These are phyloP conservation scores for Xanthia togata DNA, from an alignment of 2,888 invertebrate species.

Conservation along the genomic window DNA sequence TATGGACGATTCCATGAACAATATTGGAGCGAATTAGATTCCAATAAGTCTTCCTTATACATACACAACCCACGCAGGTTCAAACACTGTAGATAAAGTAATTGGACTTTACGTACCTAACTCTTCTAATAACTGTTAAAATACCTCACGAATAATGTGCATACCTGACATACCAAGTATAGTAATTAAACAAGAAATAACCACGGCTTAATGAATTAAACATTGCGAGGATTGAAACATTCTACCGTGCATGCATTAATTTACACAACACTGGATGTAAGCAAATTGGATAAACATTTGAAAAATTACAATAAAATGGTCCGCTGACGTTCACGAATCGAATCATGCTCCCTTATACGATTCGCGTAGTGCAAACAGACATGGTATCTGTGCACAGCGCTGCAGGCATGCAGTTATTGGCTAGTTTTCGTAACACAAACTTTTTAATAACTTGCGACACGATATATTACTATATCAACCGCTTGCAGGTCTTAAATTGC, in stretches of 20 bases:
- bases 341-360: conserved; percentile 23
- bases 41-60: conserved; percentile 38
- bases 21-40: conserved; percentile 30
- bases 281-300: conserved; percentile 30
- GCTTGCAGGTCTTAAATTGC: conserved; percentile 38
- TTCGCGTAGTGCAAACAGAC: conserved; percentile 20
- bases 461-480: conserved; percentile 44
- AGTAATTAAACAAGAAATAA: conserved; percentile 51
- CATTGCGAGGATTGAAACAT: conserved; percentile 36
- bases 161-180: conserved; percentile 31
- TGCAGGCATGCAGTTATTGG: conserved; percentile 30
- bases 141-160: conserved; percentile 43
- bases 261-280: conserved; percentile 17
- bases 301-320: conserved; percentile 31
- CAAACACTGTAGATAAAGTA: conserved; percentile 46
- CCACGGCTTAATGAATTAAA: conserved; percentile 50
- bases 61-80: conserved; percentile 3
- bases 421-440: conserved; percentile 58
- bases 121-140: conserved; percentile 48
- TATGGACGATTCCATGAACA: neutral
- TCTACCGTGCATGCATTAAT: conserved; percentile 23
- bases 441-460: conserved; percentile 56
- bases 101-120: conserved; percentile 48
- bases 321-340: conserved; percentile 13
- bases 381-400: conserved; percentile 29